Evolutionary conservation across 2,797 vertebrate genomes (phyloP).

Genomic region (Peromyscus melanophrys): DNA sequence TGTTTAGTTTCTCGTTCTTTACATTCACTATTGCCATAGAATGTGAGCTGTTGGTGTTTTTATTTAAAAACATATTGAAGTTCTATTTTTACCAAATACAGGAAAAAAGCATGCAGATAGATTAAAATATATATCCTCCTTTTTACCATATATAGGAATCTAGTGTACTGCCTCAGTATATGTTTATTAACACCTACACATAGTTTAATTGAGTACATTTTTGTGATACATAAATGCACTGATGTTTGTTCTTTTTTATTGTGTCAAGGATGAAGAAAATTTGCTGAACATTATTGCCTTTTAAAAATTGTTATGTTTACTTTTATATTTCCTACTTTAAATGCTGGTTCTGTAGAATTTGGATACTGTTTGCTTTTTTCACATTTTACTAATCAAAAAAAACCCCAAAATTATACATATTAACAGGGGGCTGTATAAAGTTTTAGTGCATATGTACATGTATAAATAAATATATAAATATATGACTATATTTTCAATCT

Average conservation of each 20-base stretch:
- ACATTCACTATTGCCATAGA: background rate
- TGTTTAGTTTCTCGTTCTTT: background rate
- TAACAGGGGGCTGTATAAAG: background rate
- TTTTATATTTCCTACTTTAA: background rate
- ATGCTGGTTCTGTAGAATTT: background rate
- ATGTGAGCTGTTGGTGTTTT: background rate
- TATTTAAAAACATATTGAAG: background rate
- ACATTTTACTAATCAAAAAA: background rate
- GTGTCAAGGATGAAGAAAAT: background rate
- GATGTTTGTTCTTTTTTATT: background rate
- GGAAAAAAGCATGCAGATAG: background rate
- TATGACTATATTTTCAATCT: background rate
- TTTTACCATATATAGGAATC: background rate
- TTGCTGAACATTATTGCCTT: background rate
- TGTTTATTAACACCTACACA: conserved; percentile 10
- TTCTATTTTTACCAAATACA: background rate
- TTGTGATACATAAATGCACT: background rate
- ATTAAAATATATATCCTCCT: background rate
- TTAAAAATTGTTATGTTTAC: background rate
- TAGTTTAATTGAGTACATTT: background rate
- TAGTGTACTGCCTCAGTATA: background rate
- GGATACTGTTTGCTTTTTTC: background rate
- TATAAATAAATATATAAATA: background rate
- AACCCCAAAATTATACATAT: background rate
- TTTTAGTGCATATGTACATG: background rate